These are phyloP conservation scores for Drosophila planitibia DNA, from an alignment of 2,888 invertebrate genomes.

Conservation along the genomic window DNA sequence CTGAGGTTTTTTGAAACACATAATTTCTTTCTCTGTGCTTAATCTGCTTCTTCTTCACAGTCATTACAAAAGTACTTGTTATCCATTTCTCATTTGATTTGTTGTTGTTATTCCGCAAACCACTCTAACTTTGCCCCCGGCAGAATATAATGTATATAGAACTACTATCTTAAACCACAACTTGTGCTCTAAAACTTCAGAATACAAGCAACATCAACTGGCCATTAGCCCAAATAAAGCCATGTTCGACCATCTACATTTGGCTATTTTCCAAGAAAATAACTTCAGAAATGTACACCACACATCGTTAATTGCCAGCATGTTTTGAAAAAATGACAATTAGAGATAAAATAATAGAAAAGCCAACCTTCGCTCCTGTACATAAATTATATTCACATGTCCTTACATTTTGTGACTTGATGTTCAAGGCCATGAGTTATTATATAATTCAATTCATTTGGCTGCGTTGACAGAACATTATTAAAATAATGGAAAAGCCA, in stretches of 20 bases:
- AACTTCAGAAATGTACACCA: conserved; percentile 12
- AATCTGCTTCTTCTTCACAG: background rate
- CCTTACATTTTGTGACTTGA: conserved; percentile 1
- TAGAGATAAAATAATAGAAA: conserved; percentile 10
- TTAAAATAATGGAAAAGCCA: conserved; percentile 9
- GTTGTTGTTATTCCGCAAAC: background rate
- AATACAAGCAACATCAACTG: conserved; percentile 32
- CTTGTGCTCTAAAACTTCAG: conserved; percentile 15
- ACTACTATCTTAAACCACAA: conserved; percentile 15
- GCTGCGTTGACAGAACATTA: conserved; percentile 14
- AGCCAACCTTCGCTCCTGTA: background rate
- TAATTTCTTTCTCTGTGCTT: background rate
- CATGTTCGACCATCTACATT: conserved; percentile 15
- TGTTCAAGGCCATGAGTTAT: conserved; percentile 19
- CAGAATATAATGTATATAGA: conserved; percentile 9
- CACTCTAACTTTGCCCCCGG: conserved; percentile 3
- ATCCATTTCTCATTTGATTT: background rate
- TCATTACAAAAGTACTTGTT: background rate
- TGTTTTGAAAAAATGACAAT: conserved; percentile 29
- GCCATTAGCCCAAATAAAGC: conserved; percentile 47
- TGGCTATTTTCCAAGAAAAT: conserved; percentile 12
- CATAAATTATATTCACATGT: background rate
- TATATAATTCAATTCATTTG: conserved; percentile 29
- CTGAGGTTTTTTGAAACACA: too few species aligned
- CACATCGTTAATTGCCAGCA: conserved; percentile 32